Percentiles rank a stretch among this genome's conserved stretches.
Evolutionary conservation across 2,888 invertebrate species (phyloP).

Genomic region (Cantharis lateralis): DNA sequence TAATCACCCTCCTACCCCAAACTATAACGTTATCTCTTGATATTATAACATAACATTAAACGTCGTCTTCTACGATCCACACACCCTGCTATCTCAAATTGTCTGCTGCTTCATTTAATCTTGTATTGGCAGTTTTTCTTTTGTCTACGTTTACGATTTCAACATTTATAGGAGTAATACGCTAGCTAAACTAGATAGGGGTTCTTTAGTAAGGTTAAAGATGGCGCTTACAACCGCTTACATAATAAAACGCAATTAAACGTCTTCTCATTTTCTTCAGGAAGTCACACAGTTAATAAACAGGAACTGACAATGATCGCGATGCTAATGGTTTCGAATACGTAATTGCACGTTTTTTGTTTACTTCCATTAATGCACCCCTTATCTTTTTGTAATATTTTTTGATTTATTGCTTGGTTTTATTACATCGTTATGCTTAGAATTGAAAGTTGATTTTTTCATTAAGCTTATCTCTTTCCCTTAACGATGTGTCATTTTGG

Average conservation of each 20-base stretch:
- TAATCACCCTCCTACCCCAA: not conserved
- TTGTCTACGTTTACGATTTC: not conserved
- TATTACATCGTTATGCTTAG: not conserved
- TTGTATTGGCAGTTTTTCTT: slow-evolving; percentile 1
- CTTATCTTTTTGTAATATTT: slow-evolving; percentile 7
- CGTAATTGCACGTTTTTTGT: slow-evolving; percentile 53
- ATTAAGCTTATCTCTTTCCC: not conserved
- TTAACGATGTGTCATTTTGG: not conserved
- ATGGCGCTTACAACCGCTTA: slow-evolving; percentile 43
- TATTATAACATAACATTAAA: not conserved
- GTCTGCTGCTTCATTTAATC: slow-evolving; percentile 1
- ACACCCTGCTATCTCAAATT: not conserved
- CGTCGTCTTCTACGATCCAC: not conserved
- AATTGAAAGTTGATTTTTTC: not conserved
- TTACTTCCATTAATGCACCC: slow-evolving; percentile 24
- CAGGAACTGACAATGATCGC: slow-evolving; percentile 54
- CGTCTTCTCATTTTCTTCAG: slow-evolving; percentile 43
- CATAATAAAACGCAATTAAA: slow-evolving; percentile 53
- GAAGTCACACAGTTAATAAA: slow-evolving; percentile 57
- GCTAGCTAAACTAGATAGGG: slow-evolving; percentile 15
- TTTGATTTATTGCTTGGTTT: slow-evolving; percentile 17
- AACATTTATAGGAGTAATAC: not conserved
- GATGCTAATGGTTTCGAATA: slow-evolving; percentile 56
- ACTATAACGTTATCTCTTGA: not conserved
- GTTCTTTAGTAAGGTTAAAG: slow-evolving; percentile 8